phyloP scores from a whole-genome alignment of 35 echinoderm and acorn worm species.

The Diadema setosum region DNA sequence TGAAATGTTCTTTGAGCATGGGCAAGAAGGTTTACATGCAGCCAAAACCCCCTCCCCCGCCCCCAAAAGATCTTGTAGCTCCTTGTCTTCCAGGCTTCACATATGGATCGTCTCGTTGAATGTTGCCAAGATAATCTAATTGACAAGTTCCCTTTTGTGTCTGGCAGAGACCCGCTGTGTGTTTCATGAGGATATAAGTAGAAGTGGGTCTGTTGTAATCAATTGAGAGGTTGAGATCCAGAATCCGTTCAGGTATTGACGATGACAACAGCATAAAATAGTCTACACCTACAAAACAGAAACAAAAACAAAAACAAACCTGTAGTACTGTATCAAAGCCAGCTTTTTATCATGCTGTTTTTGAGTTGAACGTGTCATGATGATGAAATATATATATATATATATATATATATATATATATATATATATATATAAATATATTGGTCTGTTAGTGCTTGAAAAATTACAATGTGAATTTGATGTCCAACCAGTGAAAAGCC shows the following conservation, averaged over 20 bases:
- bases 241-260: not conserved
- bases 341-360: too few species aligned
- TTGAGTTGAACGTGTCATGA: too few species aligned
- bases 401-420: too few species aligned
- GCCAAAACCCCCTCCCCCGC: too few species aligned
- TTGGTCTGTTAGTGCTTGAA: too few species aligned
- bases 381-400: too few species aligned
- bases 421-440: too few species aligned
- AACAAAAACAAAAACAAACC: not conserved
- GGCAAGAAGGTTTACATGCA: not conserved
- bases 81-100: not conserved
- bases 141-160: slow-evolving; percentile 7
- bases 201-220: too few species aligned
- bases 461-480: too few species aligned
- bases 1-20: not conserved
- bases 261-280: not conserved
- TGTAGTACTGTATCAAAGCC: not conserved
- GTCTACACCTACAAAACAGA: not conserved
- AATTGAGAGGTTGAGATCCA: not conserved
- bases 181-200: too few species aligned
- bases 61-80: too few species aligned
- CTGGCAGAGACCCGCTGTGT: not conserved
- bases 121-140: not conserved
- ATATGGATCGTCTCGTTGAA: not conserved
- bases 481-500: too few species aligned